Conservation (phyloP, 2,888 invertebrate species). For the Stenolophus ochropezus region DNA sequence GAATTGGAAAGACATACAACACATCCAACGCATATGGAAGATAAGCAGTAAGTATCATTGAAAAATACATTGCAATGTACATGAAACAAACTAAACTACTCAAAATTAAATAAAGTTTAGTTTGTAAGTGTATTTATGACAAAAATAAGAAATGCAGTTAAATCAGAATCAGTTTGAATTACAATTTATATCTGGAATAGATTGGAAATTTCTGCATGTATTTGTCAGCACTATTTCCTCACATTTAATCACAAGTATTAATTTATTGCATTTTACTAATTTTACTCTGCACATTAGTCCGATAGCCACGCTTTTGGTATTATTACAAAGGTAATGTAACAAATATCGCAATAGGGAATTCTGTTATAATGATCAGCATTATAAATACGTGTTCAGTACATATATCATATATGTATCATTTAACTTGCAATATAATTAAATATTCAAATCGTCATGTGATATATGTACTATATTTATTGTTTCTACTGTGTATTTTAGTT, state of each 20-base stretch:
- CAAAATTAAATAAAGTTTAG: conserved; percentile 36
- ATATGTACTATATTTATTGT: conserved; percentile 43
- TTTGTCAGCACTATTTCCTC: conserved; percentile 56
- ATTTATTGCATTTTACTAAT: conserved; percentile 68
- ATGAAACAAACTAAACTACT: conserved; percentile 39
- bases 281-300: conserved; percentile 90
- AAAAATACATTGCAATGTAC: background rate
- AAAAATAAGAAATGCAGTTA: conserved; percentile 1
- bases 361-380: conserved; percentile 39
- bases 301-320: conserved; percentile 96
- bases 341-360: conserved; percentile 63
- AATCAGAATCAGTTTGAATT: conserved; percentile 39
- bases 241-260: conserved; percentile 55
- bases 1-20: conserved; percentile 82
- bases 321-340: conserved; percentile 92
- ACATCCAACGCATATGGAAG: conserved; percentile 78
- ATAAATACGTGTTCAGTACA: conserved; percentile 36
- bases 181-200: conserved; percentile 13
- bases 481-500: conserved; percentile 1
- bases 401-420: conserved; percentile 37
- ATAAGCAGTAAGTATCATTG: conserved; percentile 84
- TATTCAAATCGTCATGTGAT: conserved; percentile 27
- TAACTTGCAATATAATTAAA: background rate
- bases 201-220: conserved; percentile 52
- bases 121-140: conserved; percentile 61